Conservation (phyloP, 2,888 invertebrate species). For the Chloroclysta siterata region DNA sequence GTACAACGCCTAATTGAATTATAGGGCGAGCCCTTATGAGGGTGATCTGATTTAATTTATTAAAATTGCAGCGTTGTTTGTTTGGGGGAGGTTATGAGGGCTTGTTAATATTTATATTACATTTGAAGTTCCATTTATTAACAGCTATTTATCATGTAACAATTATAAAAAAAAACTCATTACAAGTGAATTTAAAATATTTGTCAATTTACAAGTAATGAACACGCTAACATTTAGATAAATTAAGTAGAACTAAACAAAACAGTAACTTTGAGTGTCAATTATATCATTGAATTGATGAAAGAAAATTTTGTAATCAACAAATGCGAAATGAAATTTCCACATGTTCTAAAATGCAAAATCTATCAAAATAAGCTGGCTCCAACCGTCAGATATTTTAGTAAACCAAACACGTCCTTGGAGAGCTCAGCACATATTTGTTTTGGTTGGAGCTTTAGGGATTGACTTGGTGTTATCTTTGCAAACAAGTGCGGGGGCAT, state of each 20-base stretch:
- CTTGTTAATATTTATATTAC: constrained; percentile 12
- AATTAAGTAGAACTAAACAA: no score
- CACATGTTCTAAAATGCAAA: constrained; percentile 3
- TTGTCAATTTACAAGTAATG: no score
- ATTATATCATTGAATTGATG: no score
- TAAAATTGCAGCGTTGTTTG: constrained; percentile 44
- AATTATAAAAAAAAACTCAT: no score
- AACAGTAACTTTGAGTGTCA: no score
- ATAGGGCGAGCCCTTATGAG: constrained; percentile 65
- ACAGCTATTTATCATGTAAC: not conserved
- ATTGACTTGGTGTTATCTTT: constrained; percentile 75
- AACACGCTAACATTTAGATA: no score
- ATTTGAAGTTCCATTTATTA: not conserved
- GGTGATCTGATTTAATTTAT: constrained; percentile 65
- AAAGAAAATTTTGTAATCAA: not conserved
- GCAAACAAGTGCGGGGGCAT: constrained; percentile 65
- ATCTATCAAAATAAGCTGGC: constrained; percentile 20
- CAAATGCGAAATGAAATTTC: not conserved
- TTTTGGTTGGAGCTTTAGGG: constrained; percentile 68
- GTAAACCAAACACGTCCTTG: constrained; percentile 59
- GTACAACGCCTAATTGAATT: constrained; percentile 78
- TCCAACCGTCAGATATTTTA: constrained; percentile 31
- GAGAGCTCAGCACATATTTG: constrained; percentile 77
- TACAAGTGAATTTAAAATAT: no score
- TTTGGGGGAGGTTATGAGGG: constrained; percentile 25